Percentiles rank a stretch among this genome's conserved stretches.
Conservation (phyloP, 2,888 invertebrate species). For the Drosophila cracens region DNA sequence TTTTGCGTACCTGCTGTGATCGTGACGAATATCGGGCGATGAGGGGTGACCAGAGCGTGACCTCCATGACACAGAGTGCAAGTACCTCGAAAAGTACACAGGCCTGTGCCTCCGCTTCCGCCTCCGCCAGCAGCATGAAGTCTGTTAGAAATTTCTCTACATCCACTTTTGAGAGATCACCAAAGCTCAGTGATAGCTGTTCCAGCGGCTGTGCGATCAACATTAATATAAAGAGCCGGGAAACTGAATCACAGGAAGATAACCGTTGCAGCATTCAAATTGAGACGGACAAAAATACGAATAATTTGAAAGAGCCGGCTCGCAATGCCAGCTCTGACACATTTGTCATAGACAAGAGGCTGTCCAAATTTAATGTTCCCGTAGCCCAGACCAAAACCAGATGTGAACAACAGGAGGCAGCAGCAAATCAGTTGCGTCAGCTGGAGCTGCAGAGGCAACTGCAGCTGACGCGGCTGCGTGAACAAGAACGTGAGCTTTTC, state of each 20-base stretch:
- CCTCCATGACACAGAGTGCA: neutral
- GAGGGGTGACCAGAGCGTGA: slow-evolving; percentile 27
- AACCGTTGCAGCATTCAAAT: slow-evolving; percentile 73
- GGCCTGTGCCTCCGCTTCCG: slow-evolving; percentile 28
- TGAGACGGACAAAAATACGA: slow-evolving; percentile 55
- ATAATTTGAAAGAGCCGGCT: slow-evolving; percentile 2
- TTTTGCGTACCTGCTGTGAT: slow-evolving; percentile 50
- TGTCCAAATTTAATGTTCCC: slow-evolving; percentile 65
- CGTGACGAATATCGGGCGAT: slow-evolving; percentile 37
- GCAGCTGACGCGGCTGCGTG: slow-evolving; percentile 21
- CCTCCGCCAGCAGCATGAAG: slow-evolving; percentile 12
- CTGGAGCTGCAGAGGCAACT: slow-evolving; percentile 30
- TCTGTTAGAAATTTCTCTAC: slow-evolving; percentile 15
- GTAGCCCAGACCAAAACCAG: neutral
- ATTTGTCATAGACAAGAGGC: slow-evolving; percentile 66
- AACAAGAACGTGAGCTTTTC: slow-evolving; percentile 39
- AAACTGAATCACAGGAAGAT: slow-evolving; percentile 32
- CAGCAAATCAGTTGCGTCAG: slow-evolving; percentile 10
- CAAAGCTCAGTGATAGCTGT: slow-evolving; percentile 37
- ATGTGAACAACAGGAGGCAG: slow-evolving; percentile 10
- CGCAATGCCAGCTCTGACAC: slow-evolving; percentile 9
- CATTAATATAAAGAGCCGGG: slow-evolving; percentile 66
- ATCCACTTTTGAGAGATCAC: slow-evolving; percentile 19
- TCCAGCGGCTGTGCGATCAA: slow-evolving; percentile 74
- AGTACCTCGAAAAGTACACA: neutral